Conservation (phyloP, 2,113 vertebrate genomes). For the Felis chaus region DNA sequence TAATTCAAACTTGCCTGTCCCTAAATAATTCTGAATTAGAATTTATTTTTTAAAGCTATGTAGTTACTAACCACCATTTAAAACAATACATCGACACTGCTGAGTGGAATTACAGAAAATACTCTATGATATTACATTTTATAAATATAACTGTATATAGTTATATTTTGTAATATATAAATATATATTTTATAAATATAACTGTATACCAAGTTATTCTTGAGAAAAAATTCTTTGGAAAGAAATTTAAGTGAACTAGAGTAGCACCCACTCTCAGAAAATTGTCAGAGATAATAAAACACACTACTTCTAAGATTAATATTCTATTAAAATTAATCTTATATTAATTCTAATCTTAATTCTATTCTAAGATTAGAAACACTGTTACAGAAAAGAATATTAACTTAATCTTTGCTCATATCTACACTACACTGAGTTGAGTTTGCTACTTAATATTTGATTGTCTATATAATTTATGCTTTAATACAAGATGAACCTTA, state of each 20-base stretch:
- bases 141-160: constrained; percentile 3
- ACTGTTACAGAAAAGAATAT: background rate
- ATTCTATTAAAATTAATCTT: too few relatives aligned
- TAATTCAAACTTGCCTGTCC: background rate
- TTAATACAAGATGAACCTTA: constrained; percentile 19
- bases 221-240: constrained; percentile 42
- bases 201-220: background rate
- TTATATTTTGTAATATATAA: background rate
- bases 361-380: background rate
- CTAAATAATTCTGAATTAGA: constrained; percentile 39
- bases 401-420: background rate
- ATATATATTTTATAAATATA: constrained; percentile 37
- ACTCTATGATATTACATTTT: constrained; percentile 8
- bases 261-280: background rate
- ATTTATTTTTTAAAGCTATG: constrained; percentile 30
- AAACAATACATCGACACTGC: background rate
- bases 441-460: background rate
- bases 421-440: background rate
- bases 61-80: background rate
- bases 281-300: background rate
- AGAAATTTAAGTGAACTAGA: constrained; percentile 30
- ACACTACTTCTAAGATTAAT: background rate
- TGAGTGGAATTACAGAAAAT: constrained; percentile 1
- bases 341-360: too few relatives aligned
- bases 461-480: background rate